Base-by-base conservation (phyloP, 2,888 invertebrate species). In the Drosophila setosimentum region DNA sequence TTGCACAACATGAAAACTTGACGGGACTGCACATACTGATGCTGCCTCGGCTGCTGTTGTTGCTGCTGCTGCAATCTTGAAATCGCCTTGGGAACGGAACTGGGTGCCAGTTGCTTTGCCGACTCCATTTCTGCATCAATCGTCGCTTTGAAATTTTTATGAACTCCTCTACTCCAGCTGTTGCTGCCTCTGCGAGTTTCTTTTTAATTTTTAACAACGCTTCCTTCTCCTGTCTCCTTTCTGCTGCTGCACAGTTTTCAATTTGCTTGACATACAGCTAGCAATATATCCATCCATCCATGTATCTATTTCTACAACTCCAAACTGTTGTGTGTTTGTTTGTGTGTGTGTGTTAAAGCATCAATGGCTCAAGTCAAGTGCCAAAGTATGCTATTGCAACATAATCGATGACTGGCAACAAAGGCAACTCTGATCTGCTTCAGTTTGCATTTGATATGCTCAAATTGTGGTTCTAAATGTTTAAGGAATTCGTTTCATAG, bases 101-200 rank as follows among this genome's bases (percentile, higher is more conserved):
- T 71, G 62, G 51, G 42, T 53, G 60, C 57, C 33, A 57, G 45
- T 42, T 35, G 57, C 27, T 33, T 33, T 37, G 42, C 29, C 57
- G 40, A 67, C 48, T 59, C 40, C 21, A 51, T 58, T 48, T 69
- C 42, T 48, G 32, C 60, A 63, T 68, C 75, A 69, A 78, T 76
- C 75, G 80, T 74, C 77, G 62, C 78, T 74, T 78, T 85, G 63
- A 76, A 84, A 87, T 74, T 81, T 87, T 87, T 76, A 83, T 83
- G 76, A 82, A 76, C 73, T 76, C 51, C 64, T 45, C 45, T 51
- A 27, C 66, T 51, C 49, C 51, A 55, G 54, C 63, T 62, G 51
- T 54, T 13, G 68, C 68, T 71, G 76, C 40, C 55, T 57, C 65
- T 45, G 58, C 63, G 69, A 70, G 75, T 78, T 73, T 61, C 73